A percentile compares a stretch with the other conserved stretches of the same genome.
Evolutionary conservation across 2,113 vertebrate species (phyloP).

Genomic region (Planiliza haematocheilus): DNA sequence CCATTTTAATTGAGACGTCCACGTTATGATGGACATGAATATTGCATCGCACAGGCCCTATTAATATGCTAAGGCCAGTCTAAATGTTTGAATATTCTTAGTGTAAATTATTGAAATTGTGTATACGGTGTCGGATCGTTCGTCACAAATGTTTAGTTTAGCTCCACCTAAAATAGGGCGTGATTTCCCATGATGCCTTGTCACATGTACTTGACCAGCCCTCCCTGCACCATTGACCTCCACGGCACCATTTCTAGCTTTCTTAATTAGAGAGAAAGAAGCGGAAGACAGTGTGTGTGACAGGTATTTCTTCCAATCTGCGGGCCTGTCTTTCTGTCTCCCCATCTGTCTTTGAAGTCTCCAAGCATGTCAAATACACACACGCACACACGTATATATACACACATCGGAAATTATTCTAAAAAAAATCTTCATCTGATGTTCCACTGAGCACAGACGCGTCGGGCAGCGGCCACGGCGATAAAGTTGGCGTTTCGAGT

Average conservation of each 20-base stretch:
- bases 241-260: slow-evolving; percentile 12
- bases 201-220: slow-evolving; percentile 40
- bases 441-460: slow-evolving; percentile 60
- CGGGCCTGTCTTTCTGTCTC: slow-evolving; percentile 33
- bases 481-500: slow-evolving; percentile 78
- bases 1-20: slow-evolving; percentile 74
- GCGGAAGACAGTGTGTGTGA: not conserved
- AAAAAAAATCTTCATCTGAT: slow-evolving; percentile 58
- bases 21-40: slow-evolving; percentile 72
- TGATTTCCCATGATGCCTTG: slow-evolving; percentile 56
- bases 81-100: slow-evolving; percentile 75
- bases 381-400: slow-evolving; percentile 32
- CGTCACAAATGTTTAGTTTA: slow-evolving; percentile 63
- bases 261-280: slow-evolving; percentile 20
- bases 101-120: slow-evolving; percentile 75
- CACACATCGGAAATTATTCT: slow-evolving; percentile 51
- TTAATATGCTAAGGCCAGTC: slow-evolving; percentile 68
- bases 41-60: slow-evolving; percentile 70
- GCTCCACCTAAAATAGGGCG: slow-evolving; percentile 39
- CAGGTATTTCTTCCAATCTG: slow-evolving; percentile 35
- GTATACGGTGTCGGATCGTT: slow-evolving; percentile 55
- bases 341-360: slow-evolving; percentile 37
- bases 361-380: slow-evolving; percentile 20
- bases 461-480: slow-evolving; percentile 8
- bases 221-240: slow-evolving; percentile 2